phyloP scores from a whole-genome alignment of 2,113 vertebrate genomes.

The Pseudopodoces humilis region DNA sequence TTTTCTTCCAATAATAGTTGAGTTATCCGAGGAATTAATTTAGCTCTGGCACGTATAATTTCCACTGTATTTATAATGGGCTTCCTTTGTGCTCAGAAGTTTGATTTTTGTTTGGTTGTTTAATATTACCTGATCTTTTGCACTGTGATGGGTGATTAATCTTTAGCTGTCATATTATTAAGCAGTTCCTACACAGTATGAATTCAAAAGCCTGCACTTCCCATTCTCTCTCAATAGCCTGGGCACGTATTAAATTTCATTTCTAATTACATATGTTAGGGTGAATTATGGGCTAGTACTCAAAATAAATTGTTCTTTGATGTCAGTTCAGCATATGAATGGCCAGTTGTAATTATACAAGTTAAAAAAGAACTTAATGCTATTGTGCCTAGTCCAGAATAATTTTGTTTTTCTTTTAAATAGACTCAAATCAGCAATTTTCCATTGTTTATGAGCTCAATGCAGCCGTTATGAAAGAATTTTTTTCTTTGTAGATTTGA shows the following conservation, averaged over 20 bases:
- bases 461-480: not conserved
- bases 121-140: conserved; percentile 6
- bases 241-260: not conserved
- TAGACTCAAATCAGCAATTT: not conserved
- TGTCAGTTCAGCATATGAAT: not conserved
- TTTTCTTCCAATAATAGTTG: not conserved
- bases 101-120: not conserved
- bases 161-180: not conserved
- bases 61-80: not conserved
- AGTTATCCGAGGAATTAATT: not conserved
- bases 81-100: not conserved
- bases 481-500: not conserved
- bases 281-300: conserved; percentile 23
- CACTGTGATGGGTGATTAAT: not conserved
- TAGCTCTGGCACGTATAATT: not conserved
- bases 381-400: not conserved
- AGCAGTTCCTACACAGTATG: not conserved
- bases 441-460: not conserved
- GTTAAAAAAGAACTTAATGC: not conserved
- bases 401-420: not conserved
- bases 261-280: not conserved
- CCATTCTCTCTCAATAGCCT: not conserved
- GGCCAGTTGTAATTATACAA: not conserved
- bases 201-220: conserved; percentile 9
- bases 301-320: conserved; percentile 43